Percentiles rank a stretch among this genome's conserved stretches.
Conservation (phyloP, 2,113 vertebrate genomes). For the Mustelus asterias region DNA sequence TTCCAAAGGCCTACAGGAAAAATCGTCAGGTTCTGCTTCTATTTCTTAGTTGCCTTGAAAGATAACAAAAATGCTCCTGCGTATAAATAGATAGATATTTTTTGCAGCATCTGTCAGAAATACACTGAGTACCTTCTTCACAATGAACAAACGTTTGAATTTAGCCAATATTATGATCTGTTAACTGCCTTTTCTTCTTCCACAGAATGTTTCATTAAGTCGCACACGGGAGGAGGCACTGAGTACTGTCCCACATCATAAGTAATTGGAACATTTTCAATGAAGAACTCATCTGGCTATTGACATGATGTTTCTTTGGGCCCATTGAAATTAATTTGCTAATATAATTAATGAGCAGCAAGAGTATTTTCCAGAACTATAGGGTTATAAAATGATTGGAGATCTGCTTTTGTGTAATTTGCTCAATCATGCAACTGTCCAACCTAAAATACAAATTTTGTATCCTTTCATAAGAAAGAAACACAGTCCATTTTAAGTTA, state of each 20-base stretch:
- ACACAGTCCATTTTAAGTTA: neutral
- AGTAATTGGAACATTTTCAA: neutral
- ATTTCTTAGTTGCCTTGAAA: neutral
- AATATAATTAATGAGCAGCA: neutral
- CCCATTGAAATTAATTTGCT: neutral
- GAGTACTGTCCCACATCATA: constrained; percentile 14
- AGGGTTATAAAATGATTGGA: neutral
- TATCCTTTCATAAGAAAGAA: too few species aligned
- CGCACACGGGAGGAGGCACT: constrained; percentile 21
- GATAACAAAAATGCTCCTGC: neutral
- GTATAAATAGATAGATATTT: neutral
- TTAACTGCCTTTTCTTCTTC: neutral
- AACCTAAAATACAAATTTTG: neutral
- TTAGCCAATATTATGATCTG: neutral
- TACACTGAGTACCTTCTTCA: neutral
- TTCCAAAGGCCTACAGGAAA: neutral
- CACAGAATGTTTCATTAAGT: constrained; percentile 8
- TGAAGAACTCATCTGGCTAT: neutral
- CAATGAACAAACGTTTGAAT: neutral
- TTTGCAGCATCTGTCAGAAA: neutral
- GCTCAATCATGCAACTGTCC: neutral
- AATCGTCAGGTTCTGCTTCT: neutral
- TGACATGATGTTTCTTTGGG: neutral
- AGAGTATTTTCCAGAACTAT: neutral
- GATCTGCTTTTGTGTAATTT: neutral